Base-by-base conservation (phyloP, 2,113 vertebrate genomes). In the Apus apus region DNA sequence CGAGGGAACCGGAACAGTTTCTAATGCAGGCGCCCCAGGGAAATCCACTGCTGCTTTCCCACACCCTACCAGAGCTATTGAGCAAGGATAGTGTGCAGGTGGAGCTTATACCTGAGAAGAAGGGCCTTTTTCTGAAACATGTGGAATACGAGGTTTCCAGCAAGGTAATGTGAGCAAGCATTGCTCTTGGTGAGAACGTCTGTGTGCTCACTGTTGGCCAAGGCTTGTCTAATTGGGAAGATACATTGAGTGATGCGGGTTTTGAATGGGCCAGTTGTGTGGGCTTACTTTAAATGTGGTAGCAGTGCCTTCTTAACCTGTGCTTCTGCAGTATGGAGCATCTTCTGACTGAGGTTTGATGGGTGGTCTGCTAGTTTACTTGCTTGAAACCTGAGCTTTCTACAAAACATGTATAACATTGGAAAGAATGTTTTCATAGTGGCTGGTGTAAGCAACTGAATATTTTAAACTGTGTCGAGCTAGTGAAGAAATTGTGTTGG, bases 101-200 rank as follows among this genome's bases (percentile, higher is more conserved):
- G 97, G 99, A 99, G 97, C 98, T 99, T 71, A 99, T 99, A 68
- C 99, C 99, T 1, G 99, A 99, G 98, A 99, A 99, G 98, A 99
- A 99, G 88, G 99, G 99, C 36, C 98, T 99, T 83, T 99, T 99
- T 79, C 98, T 99, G 73, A 99, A 99, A 97, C 99, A 99, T 43
- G 99, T 99, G 98, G 99, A 99, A 58, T 99, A 99, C 43, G 99
- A 99, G 94, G 98, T 99, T 93, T 99, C 98, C 93, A 99, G 99
- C 97, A 98, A 99, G 99, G 99, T 98, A 97, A 83, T 7, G 21
- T 51, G 85, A 81, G 4, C 32, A 46, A 50, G 11, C 16, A 25
- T 21, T 68, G 76, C 27, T 61, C 26, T 89, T 15, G 9, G 30
- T 64, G 61, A 46, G 36, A 81, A 25, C 3, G 25, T 34, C 38